phyloP scores from a whole-genome alignment of 2,113 vertebrate genomes.

The Smithornis capensis region DNA sequence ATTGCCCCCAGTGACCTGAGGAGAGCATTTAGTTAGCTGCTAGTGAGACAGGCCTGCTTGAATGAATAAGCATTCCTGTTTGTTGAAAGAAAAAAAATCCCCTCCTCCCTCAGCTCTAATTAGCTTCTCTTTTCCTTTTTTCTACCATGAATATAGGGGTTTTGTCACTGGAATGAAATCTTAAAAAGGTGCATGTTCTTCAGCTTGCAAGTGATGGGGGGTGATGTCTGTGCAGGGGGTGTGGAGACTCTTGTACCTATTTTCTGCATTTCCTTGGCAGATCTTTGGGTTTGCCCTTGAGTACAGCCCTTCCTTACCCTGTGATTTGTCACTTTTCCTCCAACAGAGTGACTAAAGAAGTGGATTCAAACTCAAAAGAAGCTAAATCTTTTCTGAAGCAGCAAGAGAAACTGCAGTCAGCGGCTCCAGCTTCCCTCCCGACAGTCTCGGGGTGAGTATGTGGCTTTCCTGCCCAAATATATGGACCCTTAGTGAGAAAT shows the following conservation, averaged over 20 bases:
- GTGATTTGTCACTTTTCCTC: background rate
- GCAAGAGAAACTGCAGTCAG: slow-evolving; percentile 66
- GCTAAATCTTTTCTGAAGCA: slow-evolving; percentile 86
- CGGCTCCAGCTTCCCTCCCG: background rate
- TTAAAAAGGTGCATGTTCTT: background rate
- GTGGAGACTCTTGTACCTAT: background rate
- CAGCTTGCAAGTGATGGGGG: background rate
- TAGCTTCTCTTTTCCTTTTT: background rate
- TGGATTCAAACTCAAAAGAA: slow-evolving; percentile 87
- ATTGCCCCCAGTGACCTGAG: slow-evolving; percentile 30
- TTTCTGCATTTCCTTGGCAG: background rate
- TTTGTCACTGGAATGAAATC: background rate
- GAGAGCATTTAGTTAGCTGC: background rate
- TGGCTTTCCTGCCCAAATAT: background rate
- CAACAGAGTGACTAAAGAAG: slow-evolving; percentile 90
- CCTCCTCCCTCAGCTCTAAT: background rate
- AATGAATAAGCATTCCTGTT: slow-evolving; percentile 26
- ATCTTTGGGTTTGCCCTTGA: background rate
- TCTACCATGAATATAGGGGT: background rate
- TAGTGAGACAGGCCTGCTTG: background rate
- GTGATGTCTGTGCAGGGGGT: background rate
- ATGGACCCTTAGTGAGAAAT: background rate
- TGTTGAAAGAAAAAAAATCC: background rate
- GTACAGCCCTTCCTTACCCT: background rate
- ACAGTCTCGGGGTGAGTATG: slow-evolving; percentile 77